A percentile compares a stretch with the other conserved stretches of the same genome.
Evolutionary conservation across 2,888 invertebrate genomes (phyloP).

Genomic region (Trissolcus japonicus): DNA sequence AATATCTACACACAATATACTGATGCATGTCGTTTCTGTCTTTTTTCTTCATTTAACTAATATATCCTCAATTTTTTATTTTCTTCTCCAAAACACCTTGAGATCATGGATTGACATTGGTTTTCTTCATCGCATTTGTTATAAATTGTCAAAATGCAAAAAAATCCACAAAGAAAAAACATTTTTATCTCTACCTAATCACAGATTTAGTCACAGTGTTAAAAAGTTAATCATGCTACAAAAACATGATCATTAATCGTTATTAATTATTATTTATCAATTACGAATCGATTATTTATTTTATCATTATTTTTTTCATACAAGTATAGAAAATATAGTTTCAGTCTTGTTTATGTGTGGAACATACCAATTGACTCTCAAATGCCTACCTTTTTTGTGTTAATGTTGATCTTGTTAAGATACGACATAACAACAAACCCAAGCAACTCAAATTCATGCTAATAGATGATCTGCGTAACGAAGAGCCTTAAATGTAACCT

Average conservation of each 20-base stretch:
- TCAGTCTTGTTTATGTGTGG: constrained; percentile 16
- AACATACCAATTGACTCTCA: constrained; percentile 32
- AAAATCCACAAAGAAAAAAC: too few species aligned
- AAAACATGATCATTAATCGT: neutral
- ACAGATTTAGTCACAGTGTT: constrained; percentile 6
- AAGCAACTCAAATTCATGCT: constrained; percentile 57
- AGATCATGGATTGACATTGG: neutral
- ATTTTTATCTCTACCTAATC: constrained; percentile 1
- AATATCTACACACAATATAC: constrained; percentile 35
- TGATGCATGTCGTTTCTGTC: constrained; percentile 8
- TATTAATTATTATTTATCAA: too few species aligned
- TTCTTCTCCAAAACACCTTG: neutral
- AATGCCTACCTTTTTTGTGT: constrained; percentile 27
- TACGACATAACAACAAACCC: constrained; percentile 44
- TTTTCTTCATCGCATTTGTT: too few species aligned
- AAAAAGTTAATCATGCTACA: constrained; percentile 30
- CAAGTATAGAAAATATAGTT: constrained; percentile 27
- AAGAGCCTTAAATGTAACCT: constrained; percentile 56
- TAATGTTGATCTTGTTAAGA: constrained; percentile 44
- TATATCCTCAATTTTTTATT: neutral
- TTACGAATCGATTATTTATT: too few species aligned
- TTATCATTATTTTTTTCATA: constrained; percentile 3
- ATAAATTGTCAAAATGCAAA: too few species aligned
- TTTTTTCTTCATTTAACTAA: constrained; percentile 2
- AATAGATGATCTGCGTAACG: constrained; percentile 55